phyloP scores from a whole-genome alignment of 2,888 invertebrate genomes.

The Arge pagana region DNA sequence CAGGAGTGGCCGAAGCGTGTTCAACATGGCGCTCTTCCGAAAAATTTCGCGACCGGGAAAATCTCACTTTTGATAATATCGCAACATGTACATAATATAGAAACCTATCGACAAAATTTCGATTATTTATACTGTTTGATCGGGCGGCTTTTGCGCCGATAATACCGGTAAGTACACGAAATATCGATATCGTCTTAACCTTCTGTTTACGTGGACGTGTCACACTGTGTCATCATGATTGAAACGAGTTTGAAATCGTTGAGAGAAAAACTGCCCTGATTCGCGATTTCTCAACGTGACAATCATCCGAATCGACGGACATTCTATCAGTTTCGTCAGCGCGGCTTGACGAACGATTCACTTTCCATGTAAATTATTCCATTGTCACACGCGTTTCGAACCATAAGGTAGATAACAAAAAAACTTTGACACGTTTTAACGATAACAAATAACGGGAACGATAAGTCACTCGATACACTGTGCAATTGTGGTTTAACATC shows the following conservation, averaged over 20 bases:
- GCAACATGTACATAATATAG: conserved; percentile 31
- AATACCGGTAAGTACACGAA: not conserved
- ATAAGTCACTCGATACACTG: no score
- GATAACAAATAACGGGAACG: no score
- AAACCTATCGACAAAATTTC: not conserved
- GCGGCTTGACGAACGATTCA: conserved; percentile 24
- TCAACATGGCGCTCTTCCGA: conserved; percentile 44
- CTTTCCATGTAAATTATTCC: not conserved
- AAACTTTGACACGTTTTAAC: no score
- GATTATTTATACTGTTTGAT: not conserved
- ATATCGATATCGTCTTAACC: conserved; percentile 14
- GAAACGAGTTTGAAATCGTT: no score
- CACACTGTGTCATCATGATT: conserved; percentile 36
- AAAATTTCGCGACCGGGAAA: conserved; percentile 35
- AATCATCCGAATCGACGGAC: no score
- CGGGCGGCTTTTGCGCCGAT: not conserved
- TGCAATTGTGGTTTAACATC: no score
- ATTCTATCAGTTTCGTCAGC: no score
- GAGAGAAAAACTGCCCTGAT: no score
- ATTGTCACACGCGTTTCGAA: not conserved
- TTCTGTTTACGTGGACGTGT: conserved; percentile 42
- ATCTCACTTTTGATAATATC: conserved; percentile 30
- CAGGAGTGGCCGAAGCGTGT: conserved; percentile 33
- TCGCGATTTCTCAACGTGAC: no score
- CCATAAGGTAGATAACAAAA: conserved; percentile 27